A percentile compares a stretch with the other conserved stretches of the same genome.
Evolutionary conservation across 1,140 invertebrate genomes (phyloP).

Genomic region (Aphelinus certus): DNA sequence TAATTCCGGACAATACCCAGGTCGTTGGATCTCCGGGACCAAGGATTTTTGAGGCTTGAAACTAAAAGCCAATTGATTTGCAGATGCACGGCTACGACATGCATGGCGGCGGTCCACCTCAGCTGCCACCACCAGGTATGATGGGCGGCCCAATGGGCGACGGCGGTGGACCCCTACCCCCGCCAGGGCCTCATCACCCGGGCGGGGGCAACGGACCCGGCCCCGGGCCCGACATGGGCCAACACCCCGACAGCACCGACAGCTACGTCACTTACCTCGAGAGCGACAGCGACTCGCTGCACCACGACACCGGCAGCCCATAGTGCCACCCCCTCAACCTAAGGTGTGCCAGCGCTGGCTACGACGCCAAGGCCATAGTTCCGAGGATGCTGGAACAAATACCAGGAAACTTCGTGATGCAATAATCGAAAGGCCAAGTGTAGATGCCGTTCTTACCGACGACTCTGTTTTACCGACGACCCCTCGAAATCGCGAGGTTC

Average conservation of each 20-base stretch:
- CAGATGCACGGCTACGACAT: slow-evolving; percentile 92
- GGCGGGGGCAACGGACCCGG: slow-evolving; percentile 42
- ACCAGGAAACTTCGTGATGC: slow-evolving; percentile 4
- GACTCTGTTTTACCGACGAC: slow-evolving; percentile 3
- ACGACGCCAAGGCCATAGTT: not conserved
- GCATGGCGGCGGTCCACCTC: slow-evolving; percentile 64
- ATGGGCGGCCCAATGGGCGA: slow-evolving; percentile 51
- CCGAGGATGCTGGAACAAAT: not conserved
- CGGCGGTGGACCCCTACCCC: slow-evolving; percentile 58
- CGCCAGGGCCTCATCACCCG: slow-evolving; percentile 71
- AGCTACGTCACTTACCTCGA: slow-evolving; percentile 91
- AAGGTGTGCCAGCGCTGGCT: not conserved
- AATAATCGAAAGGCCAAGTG: not conserved
- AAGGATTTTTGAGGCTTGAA: too few relatives aligned
- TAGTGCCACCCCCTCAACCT: slow-evolving; percentile 61
- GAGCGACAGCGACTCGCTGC: slow-evolving; percentile 75
- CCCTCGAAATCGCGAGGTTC: not conserved
- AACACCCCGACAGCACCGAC: slow-evolving; percentile 84
- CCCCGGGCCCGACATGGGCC: slow-evolving; percentile 62
- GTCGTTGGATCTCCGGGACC: too few relatives aligned
- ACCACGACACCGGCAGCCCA: slow-evolving; percentile 72
- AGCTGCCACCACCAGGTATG: slow-evolving; percentile 58
- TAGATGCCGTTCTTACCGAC: not conserved
- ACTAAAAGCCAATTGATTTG: slow-evolving; percentile 22
- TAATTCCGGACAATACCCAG: too few relatives aligned